Conservation (phyloP, 2,888 invertebrate species). For the Spilosoma lubricipeda region DNA sequence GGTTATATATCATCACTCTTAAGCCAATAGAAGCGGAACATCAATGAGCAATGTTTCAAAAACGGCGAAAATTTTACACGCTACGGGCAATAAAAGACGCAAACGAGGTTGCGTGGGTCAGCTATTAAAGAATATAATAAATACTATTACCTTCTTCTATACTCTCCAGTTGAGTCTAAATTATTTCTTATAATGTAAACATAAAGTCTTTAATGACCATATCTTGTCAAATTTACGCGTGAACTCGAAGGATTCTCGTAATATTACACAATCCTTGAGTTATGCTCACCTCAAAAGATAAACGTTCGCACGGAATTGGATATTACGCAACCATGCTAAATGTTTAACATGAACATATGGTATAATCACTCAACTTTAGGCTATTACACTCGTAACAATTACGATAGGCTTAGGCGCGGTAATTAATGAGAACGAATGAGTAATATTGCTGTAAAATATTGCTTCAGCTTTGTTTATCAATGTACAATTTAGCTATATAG, state of each 20-base stretch:
- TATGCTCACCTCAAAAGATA: conserved; percentile 19
- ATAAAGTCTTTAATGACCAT: neutral
- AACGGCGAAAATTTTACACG: no score
- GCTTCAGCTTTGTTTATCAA: neutral
- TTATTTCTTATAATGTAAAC: neutral
- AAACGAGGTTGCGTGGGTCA: no score
- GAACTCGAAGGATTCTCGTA: neutral
- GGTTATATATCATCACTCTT: no score
- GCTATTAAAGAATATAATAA: no score
- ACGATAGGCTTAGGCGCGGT: conserved; percentile 15
- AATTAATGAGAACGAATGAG: conserved; percentile 21
- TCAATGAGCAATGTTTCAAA: no score
- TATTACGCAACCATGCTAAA: conserved; percentile 19
- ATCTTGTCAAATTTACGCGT: neutral
- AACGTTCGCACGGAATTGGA: conserved; percentile 12
- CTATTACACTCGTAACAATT: conserved; percentile 20
- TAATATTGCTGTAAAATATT: conserved; percentile 1
- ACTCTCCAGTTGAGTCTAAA: neutral
- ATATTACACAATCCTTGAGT: conserved; percentile 18
- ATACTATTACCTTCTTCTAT: neutral
- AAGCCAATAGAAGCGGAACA: no score
- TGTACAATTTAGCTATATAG: neutral
- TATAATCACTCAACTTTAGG: conserved; percentile 25
- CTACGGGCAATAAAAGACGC: no score
- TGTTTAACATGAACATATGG: conserved; percentile 18